phyloP scores from a whole-genome alignment of 2,113 vertebrate species.

The Ceyx cyanopectus region DNA sequence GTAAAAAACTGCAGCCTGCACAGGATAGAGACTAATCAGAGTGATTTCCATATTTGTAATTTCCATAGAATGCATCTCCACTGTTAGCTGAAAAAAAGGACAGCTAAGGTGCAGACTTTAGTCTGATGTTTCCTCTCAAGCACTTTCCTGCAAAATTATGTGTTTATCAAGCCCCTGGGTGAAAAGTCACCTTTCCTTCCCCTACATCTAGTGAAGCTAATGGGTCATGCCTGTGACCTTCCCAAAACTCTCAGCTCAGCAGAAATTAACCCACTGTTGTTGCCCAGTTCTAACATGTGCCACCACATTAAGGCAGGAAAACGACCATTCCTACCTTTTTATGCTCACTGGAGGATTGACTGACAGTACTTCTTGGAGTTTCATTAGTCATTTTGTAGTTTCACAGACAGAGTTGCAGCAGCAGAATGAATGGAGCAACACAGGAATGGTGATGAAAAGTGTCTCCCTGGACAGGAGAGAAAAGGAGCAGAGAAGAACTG shows the following conservation, averaged over 20 bases:
- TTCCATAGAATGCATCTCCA: not conserved
- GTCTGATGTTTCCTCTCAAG: not conserved
- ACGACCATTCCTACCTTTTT: slow-evolving; percentile 3
- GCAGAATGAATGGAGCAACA: not conserved
- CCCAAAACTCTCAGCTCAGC: slow-evolving; percentile 24
- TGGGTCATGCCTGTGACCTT: slow-evolving; percentile 1
- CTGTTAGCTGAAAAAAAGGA: not conserved
- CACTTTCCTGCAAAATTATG: not conserved
- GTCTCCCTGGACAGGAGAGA: not conserved
- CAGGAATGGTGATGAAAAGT: not conserved
- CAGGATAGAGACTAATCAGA: not conserved
- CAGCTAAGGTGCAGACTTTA: not conserved
- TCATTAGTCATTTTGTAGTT: not conserved
- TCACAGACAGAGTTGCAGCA: not conserved
- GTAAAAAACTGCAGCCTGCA: not conserved
- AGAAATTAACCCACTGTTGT: slow-evolving; percentile 42
- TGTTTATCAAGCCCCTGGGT: slow-evolving; percentile 7
- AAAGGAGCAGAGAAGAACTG: not conserved
- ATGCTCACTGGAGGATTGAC: not conserved
- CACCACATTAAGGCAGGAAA: not conserved
- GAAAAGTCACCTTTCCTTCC: not conserved
- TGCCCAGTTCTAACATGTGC: not conserved
- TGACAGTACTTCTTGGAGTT: not conserved
- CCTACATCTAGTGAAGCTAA: not conserved
- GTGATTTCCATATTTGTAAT: not conserved